These are phyloP conservation scores for Eucidaris tribuloides DNA, from an alignment of 35 echinoderm and acorn worm species.

Conservation along the genomic window DNA sequence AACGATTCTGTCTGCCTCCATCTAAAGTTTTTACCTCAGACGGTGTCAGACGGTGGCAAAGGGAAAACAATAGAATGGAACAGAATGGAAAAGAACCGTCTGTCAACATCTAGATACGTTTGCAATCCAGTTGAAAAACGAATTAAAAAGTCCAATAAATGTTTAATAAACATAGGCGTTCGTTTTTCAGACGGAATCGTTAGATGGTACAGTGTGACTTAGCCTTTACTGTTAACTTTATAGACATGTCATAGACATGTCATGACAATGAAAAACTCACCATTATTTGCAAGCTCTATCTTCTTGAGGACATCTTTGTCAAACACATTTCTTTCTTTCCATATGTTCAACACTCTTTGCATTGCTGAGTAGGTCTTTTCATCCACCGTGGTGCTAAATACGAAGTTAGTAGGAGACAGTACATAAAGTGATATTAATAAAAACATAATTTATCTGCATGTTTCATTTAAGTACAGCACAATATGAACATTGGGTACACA, in stretches of 20 bases:
- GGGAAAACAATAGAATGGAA: no score
- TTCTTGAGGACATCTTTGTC: conserved; percentile 57
- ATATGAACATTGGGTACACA: no score
- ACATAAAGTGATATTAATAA: no score
- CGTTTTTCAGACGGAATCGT: neutral
- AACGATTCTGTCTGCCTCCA: no score
- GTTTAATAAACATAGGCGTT: neutral
- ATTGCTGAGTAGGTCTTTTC: conserved; percentile 77
- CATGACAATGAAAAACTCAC: conserved; percentile 25
- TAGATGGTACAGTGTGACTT: neutral
- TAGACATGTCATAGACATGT: neutral
- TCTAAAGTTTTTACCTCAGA: no score
- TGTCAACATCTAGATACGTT: no score
- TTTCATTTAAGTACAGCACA: no score
- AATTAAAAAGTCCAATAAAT: neutral
- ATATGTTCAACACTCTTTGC: conserved; percentile 75
- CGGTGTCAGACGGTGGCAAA: no score
- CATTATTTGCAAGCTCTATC: conserved; percentile 37
- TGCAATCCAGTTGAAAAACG: no score
- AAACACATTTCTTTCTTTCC: conserved; percentile 78
- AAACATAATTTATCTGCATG: no score
- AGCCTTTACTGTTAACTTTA: neutral
- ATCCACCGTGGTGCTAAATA: conserved; percentile 47
- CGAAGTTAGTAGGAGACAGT: no score
- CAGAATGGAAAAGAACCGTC: no score